Evolutionary conservation across 2,888 invertebrate genomes (phyloP).

Genomic region (Chironomus riparius): DNA sequence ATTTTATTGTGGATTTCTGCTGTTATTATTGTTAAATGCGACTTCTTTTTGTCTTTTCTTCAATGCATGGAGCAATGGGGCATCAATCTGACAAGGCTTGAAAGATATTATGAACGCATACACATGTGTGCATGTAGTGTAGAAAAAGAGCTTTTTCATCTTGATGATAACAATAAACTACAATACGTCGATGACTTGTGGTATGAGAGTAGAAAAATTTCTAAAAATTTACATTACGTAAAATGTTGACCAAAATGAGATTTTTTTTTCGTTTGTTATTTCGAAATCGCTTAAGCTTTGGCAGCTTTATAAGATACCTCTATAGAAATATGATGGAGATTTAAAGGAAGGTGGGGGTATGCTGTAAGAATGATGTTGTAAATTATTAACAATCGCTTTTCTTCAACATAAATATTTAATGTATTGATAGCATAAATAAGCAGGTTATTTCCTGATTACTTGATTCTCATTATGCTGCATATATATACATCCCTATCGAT

Average conservation of each 20-base stretch:
- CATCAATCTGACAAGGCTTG: background rate
- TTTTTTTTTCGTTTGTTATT: constrained; percentile 8
- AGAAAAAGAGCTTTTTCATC: background rate
- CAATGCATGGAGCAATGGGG: background rate
- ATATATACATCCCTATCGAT: too few relatives aligned
- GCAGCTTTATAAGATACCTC: background rate
- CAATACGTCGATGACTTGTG: too few relatives aligned
- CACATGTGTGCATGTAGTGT: background rate
- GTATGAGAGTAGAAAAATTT: constrained; percentile 1
- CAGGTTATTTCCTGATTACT: background rate
- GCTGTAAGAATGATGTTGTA: background rate
- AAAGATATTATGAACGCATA: background rate
- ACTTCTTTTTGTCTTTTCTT: too few relatives aligned
- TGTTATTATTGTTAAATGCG: too few relatives aligned
- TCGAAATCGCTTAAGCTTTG: constrained; percentile 13
- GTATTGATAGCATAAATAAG: background rate
- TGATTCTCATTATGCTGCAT: background rate
- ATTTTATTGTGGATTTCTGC: too few relatives aligned
- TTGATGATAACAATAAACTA: background rate
- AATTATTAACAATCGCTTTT: background rate
- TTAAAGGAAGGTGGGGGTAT: background rate
- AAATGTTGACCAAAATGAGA: constrained; percentile 26
- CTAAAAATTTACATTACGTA: constrained; percentile 28
- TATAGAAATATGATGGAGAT: background rate
- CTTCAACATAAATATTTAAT: background rate